Percentiles rank a stretch among this genome's conserved stretches.
Evolutionary conservation across 2,797 vertebrate species (phyloP).

Genomic region (Distichodus sexfasciatus): DNA sequence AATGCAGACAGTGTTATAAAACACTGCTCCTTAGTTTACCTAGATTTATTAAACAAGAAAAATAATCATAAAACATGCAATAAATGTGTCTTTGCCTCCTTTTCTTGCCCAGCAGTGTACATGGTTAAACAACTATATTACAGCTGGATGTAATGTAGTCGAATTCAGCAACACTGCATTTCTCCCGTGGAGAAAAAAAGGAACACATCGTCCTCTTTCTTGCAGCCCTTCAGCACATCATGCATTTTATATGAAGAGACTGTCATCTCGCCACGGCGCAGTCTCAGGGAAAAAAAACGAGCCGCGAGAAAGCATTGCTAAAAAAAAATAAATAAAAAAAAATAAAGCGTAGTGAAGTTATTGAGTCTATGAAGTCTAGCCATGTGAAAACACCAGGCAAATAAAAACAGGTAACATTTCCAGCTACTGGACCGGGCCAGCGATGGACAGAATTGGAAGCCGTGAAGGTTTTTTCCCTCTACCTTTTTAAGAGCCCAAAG

Average conservation of each 20-base stretch:
- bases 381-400: slow-evolving; percentile 9
- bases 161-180: not conserved
- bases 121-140: too few relatives aligned
- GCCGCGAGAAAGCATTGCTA: not conserved
- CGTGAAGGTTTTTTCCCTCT: not conserved
- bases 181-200: slow-evolving; percentile 3
- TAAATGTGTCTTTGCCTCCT: too few relatives aligned
- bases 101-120: too few relatives aligned
- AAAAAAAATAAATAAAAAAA: not conserved
- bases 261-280: not conserved
- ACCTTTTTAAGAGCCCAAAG: slow-evolving; percentile 3
- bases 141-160: too few relatives aligned
- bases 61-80: too few relatives aligned
- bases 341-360: not conserved
- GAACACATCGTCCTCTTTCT: not conserved
- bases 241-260: slow-evolving; percentile 11
- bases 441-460: not conserved
- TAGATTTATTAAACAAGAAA: too few relatives aligned
- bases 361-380: not conserved
- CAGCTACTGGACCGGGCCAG: slow-evolving; percentile 1
- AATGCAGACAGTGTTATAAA: too few relatives aligned
- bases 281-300: not conserved
- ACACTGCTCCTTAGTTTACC: too few relatives aligned
- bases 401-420: slow-evolving; percentile 11
- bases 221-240: slow-evolving; percentile 4